Evolutionary conservation across 2,113 vertebrate species (phyloP).

Genomic region (Brachyhypopomus occidentalis): DNA sequence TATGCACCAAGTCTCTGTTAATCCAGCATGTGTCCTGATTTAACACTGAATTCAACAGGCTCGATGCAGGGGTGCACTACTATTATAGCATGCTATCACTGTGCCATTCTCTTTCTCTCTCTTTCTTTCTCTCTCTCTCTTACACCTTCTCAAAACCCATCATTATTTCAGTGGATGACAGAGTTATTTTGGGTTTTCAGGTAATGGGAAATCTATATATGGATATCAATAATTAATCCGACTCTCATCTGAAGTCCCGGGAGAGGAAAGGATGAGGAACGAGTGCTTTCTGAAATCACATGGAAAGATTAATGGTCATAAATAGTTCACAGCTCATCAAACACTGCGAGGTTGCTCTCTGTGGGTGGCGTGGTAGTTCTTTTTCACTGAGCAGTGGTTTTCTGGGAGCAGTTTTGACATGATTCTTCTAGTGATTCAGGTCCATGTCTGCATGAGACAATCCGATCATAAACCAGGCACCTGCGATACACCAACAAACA

Average conservation of each 20-base stretch:
- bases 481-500: too few relatives aligned
- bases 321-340: neutral
- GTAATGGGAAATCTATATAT: conserved; percentile 33
- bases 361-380: neutral
- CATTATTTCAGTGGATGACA: neutral
- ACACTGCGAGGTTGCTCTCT: neutral
- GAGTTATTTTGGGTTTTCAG: conserved; percentile 30
- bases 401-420: too few relatives aligned
- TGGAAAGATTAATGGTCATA: neutral
- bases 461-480: neutral
- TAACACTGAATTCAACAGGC: too few relatives aligned
- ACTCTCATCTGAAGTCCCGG: conserved; percentile 18
- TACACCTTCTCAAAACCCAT: neutral
- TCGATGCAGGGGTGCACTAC: too few relatives aligned
- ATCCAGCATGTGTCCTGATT: too few relatives aligned
- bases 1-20: too few relatives aligned
- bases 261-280: conserved; percentile 11
- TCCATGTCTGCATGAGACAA: neutral
- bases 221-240: conserved; percentile 31
- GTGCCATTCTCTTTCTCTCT: too few relatives aligned
- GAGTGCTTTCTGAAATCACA: neutral
- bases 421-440: neutral
- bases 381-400: neutral
- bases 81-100: too few relatives aligned
- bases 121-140: neutral